A percentile compares a stretch with the other conserved stretches of the same genome.
Evolutionary conservation across 2,888 invertebrate genomes (phyloP).

Genomic region (Diabrotica balteata): DNA sequence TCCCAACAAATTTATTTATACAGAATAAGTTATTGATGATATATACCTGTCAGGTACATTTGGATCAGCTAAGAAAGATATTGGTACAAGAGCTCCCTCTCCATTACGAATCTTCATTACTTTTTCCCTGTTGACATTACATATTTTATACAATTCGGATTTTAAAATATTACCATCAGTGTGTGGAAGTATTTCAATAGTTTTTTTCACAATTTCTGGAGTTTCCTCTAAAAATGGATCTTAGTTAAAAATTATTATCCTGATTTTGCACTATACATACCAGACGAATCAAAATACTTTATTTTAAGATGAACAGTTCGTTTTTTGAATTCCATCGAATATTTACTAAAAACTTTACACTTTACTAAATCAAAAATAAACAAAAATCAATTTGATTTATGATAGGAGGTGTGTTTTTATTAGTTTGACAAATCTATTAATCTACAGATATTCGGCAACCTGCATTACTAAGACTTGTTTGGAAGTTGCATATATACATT

Average conservation of each 20-base stretch:
- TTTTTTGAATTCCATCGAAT: constrained; percentile 37
- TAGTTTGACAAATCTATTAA: no score
- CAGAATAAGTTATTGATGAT: no score
- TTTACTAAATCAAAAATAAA: no score
- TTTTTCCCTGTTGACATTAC: constrained; percentile 54
- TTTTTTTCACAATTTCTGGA: constrained; percentile 46
- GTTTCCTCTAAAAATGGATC: constrained; percentile 40
- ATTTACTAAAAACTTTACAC: background rate
- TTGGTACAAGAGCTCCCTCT: constrained; percentile 59
- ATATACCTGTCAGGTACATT: constrained; percentile 25
- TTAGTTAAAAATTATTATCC: no score
- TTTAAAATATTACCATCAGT: constrained; percentile 51
- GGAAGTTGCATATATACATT: no score
- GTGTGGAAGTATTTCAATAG: constrained; percentile 49
- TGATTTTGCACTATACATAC: constrained; percentile 26
- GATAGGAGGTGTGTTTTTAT: no score
- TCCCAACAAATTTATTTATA: no score
- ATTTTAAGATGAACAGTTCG: constrained; percentile 48
- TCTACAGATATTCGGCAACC: no score
- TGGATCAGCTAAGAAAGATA: constrained; percentile 57
- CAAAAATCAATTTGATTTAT: no score
- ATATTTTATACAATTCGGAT: constrained; percentile 50
- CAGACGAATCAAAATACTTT: constrained; percentile 50
- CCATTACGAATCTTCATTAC: constrained; percentile 61
- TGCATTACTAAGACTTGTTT: no score